phyloP scores from a whole-genome alignment of 2,113 vertebrate species.

The Brachyhypopomus occidentalis region DNA sequence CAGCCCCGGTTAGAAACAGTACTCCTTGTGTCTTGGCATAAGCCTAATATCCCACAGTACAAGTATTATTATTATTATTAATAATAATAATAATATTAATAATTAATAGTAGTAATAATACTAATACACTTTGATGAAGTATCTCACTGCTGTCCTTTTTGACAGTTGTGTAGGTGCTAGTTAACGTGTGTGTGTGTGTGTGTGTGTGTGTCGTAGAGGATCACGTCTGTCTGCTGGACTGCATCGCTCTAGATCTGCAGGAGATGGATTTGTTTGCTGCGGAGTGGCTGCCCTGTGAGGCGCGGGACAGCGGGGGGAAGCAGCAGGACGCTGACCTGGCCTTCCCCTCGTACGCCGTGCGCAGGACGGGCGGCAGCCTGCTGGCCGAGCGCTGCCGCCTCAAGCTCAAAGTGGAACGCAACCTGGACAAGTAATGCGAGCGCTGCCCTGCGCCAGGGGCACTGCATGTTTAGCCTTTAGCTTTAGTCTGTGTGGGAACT shows the following conservation, averaged over 20 bases:
- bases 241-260: slow-evolving; percentile 91
- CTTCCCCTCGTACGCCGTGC: slow-evolving; percentile 87
- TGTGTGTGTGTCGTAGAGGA: slow-evolving; percentile 71
- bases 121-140: too few species aligned
- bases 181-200: neutral
- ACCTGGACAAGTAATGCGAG: slow-evolving; percentile 86
- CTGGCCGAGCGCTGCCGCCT: slow-evolving; percentile 88
- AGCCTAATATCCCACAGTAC: neutral
- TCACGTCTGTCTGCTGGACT: slow-evolving; percentile 89
- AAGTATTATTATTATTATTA: neutral
- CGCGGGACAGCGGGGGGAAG: slow-evolving; percentile 59
- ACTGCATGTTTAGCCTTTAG: neutral
- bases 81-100: too few species aligned
- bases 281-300: slow-evolving; percentile 73
- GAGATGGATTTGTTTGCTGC: slow-evolving; percentile 97
- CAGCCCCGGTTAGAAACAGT: slow-evolving; percentile 72
- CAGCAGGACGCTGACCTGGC: slow-evolving; percentile 75
- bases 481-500: neutral
- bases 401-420: slow-evolving; percentile 91
- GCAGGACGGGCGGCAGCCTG: slow-evolving; percentile 85
- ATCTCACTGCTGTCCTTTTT: neutral
- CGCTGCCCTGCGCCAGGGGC: neutral
- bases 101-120: too few species aligned
- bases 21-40: neutral
- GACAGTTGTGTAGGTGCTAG: neutral